Evolutionary conservation across 2,113 vertebrate genomes (phyloP), one percentile per base, ranked within the genome.

Genomic region (Sylvietta virens): DNA sequence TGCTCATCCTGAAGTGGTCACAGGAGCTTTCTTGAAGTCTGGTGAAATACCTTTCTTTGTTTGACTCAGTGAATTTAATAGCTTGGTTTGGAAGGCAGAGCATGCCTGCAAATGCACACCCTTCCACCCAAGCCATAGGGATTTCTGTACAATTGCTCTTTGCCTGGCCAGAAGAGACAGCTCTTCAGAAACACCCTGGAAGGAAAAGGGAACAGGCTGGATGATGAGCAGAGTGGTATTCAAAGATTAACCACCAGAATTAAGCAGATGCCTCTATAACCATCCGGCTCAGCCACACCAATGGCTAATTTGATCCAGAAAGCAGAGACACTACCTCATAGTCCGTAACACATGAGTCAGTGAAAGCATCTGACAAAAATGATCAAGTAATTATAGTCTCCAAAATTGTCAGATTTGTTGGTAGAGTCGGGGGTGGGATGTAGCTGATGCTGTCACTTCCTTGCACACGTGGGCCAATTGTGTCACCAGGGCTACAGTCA

Each of bases 251-350:
- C 74, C n/a, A 90, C n/a, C 28, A 93, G 51, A 86, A 90, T 71
- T 78, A 86, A 81, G 76, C 64, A 88, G 64, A 92, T 83, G 26
- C 85, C 78, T 90, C 64, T 86, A 44, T 92, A 86, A 77, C 58
- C 51, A 54, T 93, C 82, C 93, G 82, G 20, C 44, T 90, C 30
- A 66, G 79, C 56, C 76, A 77, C 61, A 17, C 28, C 60, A 77
- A n/a, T 70, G 87, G 90, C 65, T 90, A 88, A 95, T 94, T 77
- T 56, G 67, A 83, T 86, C 85, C 92, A 93, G 85, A 92, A 94
- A 54, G 58, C 47, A 80, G 85, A 95, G 93, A 96, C 92, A 53
- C 93, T 94, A 95, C 92, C 71, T 94, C 87, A 95, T 88, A 89
- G 87, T 70, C 60, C 76, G 8, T 66, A 94, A 69, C 33, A 40